Evolutionary conservation across 2,888 invertebrate genomes (phyloP).

Genomic region (Prosopocoilus inquinatus): DNA sequence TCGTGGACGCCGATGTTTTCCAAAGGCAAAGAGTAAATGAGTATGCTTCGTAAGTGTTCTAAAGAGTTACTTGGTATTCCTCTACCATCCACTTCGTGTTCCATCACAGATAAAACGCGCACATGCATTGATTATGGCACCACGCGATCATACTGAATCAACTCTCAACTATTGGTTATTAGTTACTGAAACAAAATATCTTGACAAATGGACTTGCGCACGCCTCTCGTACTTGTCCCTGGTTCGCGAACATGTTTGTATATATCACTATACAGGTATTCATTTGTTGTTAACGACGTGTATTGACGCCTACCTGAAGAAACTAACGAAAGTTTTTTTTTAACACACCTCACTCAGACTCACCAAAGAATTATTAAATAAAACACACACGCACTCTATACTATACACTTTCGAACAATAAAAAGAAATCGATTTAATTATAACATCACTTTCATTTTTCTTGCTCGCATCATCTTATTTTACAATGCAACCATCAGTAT

Average conservation of each 20-base stretch:
- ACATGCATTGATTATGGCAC: slow-evolving; percentile 6
- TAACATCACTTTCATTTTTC: too few species aligned
- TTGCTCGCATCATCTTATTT: too few species aligned
- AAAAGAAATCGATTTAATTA: too few species aligned
- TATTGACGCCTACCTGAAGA: slow-evolving; percentile 5
- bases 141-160: slow-evolving; percentile 10
- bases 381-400: neutral
- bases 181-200: slow-evolving; percentile 8
- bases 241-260: slow-evolving; percentile 8
- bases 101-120: slow-evolving; percentile 24
- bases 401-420: too few species aligned
- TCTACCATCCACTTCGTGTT: slow-evolving; percentile 38
- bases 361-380: neutral
- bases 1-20: slow-evolving; percentile 57
- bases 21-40: slow-evolving; percentile 56
- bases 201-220: slow-evolving; percentile 14
- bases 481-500: too few species aligned
- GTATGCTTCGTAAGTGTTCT: slow-evolving; percentile 56
- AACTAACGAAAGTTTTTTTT: slow-evolving; percentile 3
- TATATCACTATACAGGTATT: slow-evolving; percentile 20
- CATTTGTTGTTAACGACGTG: slow-evolving; percentile 8
- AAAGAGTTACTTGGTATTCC: slow-evolving; percentile 54
- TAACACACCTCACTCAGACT: neutral
- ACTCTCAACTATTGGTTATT: slow-evolving; percentile 25
- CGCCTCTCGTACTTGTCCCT: slow-evolving; percentile 12